phyloP scores from a whole-genome alignment of 1,140 invertebrate species.

The Pseudomyrmex cubaensis region DNA sequence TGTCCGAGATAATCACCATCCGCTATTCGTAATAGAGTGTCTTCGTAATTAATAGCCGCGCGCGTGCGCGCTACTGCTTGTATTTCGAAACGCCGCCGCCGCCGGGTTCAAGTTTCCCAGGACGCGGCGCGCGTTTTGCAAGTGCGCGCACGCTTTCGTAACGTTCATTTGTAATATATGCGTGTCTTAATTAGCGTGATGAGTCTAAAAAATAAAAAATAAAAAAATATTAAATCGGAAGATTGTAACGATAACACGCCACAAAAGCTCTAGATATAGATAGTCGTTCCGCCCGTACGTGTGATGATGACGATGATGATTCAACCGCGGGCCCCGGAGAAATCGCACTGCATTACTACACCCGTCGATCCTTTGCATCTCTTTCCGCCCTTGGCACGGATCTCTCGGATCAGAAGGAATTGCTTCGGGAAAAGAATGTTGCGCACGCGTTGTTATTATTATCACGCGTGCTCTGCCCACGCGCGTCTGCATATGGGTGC shows the following conservation, averaged over 20 bases:
- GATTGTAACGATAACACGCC: no score
- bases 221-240: no score
- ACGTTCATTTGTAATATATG: background rate
- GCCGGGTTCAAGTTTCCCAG: no score
- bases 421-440: slow-evolving; percentile 65
- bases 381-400: slow-evolving; percentile 74
- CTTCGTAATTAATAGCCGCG: slow-evolving; percentile 8
- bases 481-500: no score
- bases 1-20: background rate
- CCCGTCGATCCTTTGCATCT: slow-evolving; percentile 68
- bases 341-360: slow-evolving; percentile 39
- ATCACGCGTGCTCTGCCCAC: background rate
- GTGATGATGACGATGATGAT: slow-evolving; percentile 10
- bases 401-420: slow-evolving; percentile 63
- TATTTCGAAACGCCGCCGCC: background rate
- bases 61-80: background rate
- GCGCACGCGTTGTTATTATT: slow-evolving; percentile 24
- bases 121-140: no score
- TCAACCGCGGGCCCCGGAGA: slow-evolving; percentile 51
- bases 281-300: no score
- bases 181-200: background rate
- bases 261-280: no score
- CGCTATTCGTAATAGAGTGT: background rate
- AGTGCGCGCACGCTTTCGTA: background rate
- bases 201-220: no score